Conservation (phyloP, 2,888 invertebrate genomes). For the Erebia epiphron region DNA sequence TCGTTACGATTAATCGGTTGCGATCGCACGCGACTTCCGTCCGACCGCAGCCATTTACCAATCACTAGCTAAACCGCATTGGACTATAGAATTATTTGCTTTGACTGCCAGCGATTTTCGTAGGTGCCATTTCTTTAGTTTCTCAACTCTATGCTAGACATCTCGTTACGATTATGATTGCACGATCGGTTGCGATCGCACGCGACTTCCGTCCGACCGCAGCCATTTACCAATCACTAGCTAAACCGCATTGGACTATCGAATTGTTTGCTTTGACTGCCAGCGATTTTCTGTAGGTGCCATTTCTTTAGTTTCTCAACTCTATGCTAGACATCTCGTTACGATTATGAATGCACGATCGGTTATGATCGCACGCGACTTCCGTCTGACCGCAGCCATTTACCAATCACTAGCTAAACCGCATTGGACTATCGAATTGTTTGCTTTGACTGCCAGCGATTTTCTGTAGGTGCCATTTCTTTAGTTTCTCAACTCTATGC, state of each 20-base stretch:
- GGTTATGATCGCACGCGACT: constrained; percentile 64
- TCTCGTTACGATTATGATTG: constrained; percentile 48
- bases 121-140: too few relatives aligned
- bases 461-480: too few relatives aligned
- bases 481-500: too few relatives aligned
- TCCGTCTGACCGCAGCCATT: constrained; percentile 54
- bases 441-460: constrained; percentile 18
- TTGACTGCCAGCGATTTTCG: neutral
- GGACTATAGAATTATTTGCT: constrained; percentile 37
- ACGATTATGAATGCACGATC: too few relatives aligned
- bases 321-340: too few relatives aligned
- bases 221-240: too few relatives aligned
- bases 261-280: too few relatives aligned
- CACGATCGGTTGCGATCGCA: constrained; percentile 46
- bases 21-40: constrained; percentile 70
- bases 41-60: constrained; percentile 46
- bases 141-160: too few relatives aligned
- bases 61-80: constrained; percentile 32
- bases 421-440: constrained; percentile 35
- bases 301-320: too few relatives aligned
- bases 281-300: too few relatives aligned
- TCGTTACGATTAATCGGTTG: neutral
- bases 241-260: too few relatives aligned
- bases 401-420: constrained; percentile 31
- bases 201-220: too few relatives aligned